Conservation (phyloP, 2,888 invertebrate genomes). For the Leptinotarsa tumamoca region DNA sequence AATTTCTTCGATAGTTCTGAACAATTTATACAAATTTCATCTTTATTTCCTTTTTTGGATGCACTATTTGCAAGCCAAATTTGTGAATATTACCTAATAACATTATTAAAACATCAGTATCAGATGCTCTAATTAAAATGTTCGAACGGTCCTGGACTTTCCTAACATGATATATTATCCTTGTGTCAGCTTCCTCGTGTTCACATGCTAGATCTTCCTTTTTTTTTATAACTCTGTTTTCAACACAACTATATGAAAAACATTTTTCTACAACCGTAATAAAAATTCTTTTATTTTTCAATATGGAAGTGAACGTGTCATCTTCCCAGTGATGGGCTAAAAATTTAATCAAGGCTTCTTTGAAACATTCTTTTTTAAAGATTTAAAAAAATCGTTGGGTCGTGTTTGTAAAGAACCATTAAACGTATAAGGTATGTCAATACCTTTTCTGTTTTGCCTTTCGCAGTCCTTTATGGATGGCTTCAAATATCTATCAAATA, state of each 20-base stretch:
- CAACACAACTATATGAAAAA: constrained; percentile 4
- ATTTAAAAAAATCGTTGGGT: constrained; percentile 14
- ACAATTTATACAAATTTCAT: too few relatives aligned
- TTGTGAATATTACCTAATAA: too few relatives aligned
- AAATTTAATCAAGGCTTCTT: background rate
- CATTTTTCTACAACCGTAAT: constrained; percentile 17
- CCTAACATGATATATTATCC: too few relatives aligned
- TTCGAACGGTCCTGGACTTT: too few relatives aligned
- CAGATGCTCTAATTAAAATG: too few relatives aligned
- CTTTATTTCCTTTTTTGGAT: too few relatives aligned
- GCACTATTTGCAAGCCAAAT: too few relatives aligned
- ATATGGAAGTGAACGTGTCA: background rate
- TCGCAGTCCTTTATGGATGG: too few relatives aligned
- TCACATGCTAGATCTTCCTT: constrained; percentile 22
- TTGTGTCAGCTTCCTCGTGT: constrained; percentile 26
- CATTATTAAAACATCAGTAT: too few relatives aligned
- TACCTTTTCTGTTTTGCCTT: background rate
- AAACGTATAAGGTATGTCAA: background rate
- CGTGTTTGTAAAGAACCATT: background rate
- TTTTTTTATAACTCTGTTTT: constrained; percentile 12
- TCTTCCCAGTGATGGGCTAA: background rate
- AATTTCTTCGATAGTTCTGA: too few relatives aligned
- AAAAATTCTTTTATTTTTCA: constrained; percentile 9
- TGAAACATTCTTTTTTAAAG: background rate
- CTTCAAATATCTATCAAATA: too few relatives aligned